Percentiles rank a stretch among this genome's conserved stretches.
phyloP scores from a whole-genome alignment of 2,113 vertebrate genomes.

The Pomatostomus ruficeps region DNA sequence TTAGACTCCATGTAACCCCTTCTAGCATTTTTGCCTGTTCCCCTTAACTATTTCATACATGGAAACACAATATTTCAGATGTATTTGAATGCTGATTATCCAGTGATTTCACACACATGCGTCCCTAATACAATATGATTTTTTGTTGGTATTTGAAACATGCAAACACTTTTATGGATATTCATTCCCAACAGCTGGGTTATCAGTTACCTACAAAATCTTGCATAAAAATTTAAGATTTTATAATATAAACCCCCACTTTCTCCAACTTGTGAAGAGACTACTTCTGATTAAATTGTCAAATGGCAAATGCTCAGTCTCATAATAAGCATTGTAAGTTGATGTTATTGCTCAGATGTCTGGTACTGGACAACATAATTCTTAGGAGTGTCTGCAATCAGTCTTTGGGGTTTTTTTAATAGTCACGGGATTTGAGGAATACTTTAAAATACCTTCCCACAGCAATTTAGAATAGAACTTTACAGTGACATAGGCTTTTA shows the following conservation, averaged over 20 bases:
- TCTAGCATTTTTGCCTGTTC: background rate
- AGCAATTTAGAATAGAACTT: background rate
- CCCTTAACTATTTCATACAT: background rate
- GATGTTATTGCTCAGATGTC: background rate
- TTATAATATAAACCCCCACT: background rate
- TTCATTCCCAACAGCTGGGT: background rate
- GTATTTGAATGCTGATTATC: background rate
- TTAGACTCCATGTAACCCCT: background rate
- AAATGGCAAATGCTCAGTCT: background rate
- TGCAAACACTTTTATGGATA: background rate
- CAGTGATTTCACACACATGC: background rate
- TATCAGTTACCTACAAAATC: background rate
- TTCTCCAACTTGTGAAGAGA: background rate
- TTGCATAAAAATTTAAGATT: background rate
- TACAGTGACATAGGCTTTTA: background rate
- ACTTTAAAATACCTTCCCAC: background rate
- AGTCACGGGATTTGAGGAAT: background rate
- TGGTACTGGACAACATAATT: background rate
- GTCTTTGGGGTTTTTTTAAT: background rate
- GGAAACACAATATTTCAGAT: background rate
- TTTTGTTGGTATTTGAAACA: background rate
- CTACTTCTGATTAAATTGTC: background rate
- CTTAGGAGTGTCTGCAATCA: background rate
- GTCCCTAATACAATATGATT: background rate
- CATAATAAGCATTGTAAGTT: background rate